Conservation (phyloP, 2,113 vertebrate genomes). For the Erythrolamprus reginae region DNA sequence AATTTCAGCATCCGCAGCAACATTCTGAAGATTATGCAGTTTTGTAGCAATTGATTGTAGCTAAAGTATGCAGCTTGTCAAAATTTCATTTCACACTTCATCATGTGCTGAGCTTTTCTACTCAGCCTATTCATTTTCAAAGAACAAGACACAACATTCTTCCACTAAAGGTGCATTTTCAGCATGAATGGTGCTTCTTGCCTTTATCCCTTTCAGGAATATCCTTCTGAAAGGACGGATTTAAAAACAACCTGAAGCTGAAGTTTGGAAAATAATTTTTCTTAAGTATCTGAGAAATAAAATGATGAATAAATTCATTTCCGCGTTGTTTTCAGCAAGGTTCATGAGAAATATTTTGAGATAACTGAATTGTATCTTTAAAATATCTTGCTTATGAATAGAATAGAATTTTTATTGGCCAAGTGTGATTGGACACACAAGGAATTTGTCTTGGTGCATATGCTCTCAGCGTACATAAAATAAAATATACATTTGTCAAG, state of each 20-base stretch:
- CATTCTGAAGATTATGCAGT: constrained; percentile 17
- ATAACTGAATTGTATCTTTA: neutral
- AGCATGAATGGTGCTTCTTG: neutral
- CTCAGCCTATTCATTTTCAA: constrained; percentile 17
- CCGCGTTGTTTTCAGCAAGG: neutral
- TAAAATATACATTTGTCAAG: too few species aligned
- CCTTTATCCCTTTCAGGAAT: neutral
- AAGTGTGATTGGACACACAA: too few species aligned
- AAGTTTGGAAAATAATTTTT: neutral
- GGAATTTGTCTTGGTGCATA: too few species aligned
- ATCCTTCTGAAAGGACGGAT: neutral
- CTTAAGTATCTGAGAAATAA: neutral
- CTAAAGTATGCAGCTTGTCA: constrained; percentile 1
- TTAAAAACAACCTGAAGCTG: neutral
- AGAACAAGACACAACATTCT: neutral
- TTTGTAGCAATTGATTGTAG: neutral
- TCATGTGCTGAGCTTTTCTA: neutral
- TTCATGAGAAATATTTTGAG: neutral
- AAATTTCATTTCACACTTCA: constrained; percentile 35
- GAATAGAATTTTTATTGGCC: too few species aligned
- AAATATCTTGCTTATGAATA: neutral
- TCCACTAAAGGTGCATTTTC: neutral
- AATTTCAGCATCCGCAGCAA: constrained; percentile 17
- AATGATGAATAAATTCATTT: neutral
- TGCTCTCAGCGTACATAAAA: too few species aligned